Evolutionary conservation across 2,797 vertebrate genomes (phyloP).

Genomic region (Buceros bicornis): DNA sequence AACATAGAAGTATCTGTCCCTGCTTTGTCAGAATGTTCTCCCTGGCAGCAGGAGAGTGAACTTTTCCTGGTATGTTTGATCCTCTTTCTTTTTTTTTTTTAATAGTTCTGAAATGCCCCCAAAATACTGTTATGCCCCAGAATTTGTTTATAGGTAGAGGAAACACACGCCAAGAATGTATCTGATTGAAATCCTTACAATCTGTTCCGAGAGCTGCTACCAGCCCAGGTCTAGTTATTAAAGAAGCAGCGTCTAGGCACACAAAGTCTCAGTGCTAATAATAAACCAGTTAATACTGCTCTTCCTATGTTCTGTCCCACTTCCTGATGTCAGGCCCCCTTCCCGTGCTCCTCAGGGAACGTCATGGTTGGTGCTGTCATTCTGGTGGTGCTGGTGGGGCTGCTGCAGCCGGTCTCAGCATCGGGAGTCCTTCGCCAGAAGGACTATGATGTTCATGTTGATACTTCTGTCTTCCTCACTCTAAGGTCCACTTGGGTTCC

Average conservation of each 20-base stretch:
- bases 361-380: not conserved
- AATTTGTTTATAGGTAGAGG: not conserved
- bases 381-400: not conserved
- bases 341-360: fast-evolving
- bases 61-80: not conserved
- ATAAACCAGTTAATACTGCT: not conserved
- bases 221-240: not conserved
- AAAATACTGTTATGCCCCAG: not conserved
- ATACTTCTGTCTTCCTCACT: not conserved
- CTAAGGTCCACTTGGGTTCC: not conserved
- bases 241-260: not conserved
- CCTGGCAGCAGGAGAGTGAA: not conserved
- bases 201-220: not conserved
- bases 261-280: not conserved
- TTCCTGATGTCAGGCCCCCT: not conserved
- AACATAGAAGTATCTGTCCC: not conserved
- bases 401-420: not conserved
- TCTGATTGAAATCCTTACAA: not conserved
- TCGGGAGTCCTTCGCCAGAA: not conserved
- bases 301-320: fast-evolving
- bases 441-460: not conserved
- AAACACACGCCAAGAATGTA: not conserved
- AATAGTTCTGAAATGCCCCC: not conserved
- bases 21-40: not conserved
- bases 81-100: not conserved